Evolutionary conservation across 1,140 invertebrate genomes (phyloP).

Genomic region (Venturia canescens): DNA sequence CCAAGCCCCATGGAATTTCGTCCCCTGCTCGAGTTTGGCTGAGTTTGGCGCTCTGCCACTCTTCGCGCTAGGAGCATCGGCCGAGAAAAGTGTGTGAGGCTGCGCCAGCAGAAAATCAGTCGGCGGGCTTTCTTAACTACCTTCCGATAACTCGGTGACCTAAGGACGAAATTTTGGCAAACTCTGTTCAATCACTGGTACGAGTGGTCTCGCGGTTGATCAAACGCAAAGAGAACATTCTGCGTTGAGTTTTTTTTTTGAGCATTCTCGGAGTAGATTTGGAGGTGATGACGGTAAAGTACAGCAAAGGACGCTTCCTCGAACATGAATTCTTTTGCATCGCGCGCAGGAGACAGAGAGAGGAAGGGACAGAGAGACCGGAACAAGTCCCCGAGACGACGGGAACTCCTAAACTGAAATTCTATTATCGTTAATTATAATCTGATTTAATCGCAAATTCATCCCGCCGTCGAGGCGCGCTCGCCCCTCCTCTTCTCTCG

Average conservation of each 20-base stretch:
- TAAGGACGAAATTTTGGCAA: conserved; percentile 17
- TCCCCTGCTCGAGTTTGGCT: no score
- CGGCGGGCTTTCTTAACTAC: not conserved
- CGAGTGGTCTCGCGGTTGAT: not conserved
- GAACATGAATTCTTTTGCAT: no score
- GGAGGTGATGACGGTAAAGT: no score
- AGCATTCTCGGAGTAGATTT: no score
- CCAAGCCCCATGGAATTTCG: no score
- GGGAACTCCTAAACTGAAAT: conserved; percentile 65
- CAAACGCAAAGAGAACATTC: not conserved
- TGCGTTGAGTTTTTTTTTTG: not conserved
- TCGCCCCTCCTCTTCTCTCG: conserved; percentile 20
- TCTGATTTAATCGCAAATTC: conserved; percentile 73
- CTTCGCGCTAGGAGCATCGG: no score
- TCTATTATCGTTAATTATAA: conserved; percentile 75
- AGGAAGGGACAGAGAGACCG: not conserved
- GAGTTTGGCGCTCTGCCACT: no score
- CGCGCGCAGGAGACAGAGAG: not conserved
- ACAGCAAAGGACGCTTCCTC: no score
- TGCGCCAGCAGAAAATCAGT: not conserved
- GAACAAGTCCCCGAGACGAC: conserved; percentile 35
- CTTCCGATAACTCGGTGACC: not conserved
- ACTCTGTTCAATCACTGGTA: not conserved
- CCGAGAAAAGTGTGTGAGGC: not conserved
- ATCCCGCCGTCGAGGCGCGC: conserved; percentile 43